phyloP scores from a whole-genome alignment of 2,113 vertebrate species.

The Macrotus californicus region DNA sequence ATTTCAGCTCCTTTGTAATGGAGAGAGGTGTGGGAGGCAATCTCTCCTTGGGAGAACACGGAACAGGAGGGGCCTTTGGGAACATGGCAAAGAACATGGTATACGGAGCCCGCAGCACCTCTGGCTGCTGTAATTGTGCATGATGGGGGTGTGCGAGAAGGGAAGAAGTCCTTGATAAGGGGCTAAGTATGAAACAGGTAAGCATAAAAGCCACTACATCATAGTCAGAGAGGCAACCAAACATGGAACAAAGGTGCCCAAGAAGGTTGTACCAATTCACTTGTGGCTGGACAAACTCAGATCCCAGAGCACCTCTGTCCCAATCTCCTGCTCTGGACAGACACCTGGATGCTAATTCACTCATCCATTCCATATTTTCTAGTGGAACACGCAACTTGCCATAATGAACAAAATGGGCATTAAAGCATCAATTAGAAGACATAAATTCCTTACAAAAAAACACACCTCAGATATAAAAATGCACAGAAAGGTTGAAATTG shows the following conservation, averaged over 20 bases:
- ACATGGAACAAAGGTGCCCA: not conserved
- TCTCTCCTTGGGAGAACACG: conserved; percentile 46
- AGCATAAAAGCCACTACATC: not conserved
- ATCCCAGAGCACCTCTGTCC: not conserved
- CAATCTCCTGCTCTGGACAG: not conserved
- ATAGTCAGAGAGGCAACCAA: not conserved
- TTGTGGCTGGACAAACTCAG: not conserved
- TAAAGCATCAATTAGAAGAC: not conserved
- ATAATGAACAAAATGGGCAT: not conserved
- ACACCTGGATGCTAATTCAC: not conserved
- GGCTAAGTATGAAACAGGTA: not conserved
- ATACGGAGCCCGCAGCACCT: not conserved
- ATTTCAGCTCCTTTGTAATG: conserved; percentile 45
- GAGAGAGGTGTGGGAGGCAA: conserved; percentile 58
- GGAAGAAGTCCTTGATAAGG: not conserved
- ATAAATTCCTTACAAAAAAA: not conserved
- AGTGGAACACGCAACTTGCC: not conserved
- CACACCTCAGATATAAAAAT: not conserved
- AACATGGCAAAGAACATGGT: conserved; percentile 8
- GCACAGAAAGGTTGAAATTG: not conserved
- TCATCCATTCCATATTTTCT: not conserved
- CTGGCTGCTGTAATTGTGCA: conserved; percentile 13
- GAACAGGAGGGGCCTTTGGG: conserved; percentile 47
- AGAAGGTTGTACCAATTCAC: not conserved
- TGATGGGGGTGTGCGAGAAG: not conserved